Percentiles rank a stretch among this genome's conserved stretches.
Evolutionary conservation across 2,888 invertebrate species (phyloP).

Genomic region (Drosophila limbata): DNA sequence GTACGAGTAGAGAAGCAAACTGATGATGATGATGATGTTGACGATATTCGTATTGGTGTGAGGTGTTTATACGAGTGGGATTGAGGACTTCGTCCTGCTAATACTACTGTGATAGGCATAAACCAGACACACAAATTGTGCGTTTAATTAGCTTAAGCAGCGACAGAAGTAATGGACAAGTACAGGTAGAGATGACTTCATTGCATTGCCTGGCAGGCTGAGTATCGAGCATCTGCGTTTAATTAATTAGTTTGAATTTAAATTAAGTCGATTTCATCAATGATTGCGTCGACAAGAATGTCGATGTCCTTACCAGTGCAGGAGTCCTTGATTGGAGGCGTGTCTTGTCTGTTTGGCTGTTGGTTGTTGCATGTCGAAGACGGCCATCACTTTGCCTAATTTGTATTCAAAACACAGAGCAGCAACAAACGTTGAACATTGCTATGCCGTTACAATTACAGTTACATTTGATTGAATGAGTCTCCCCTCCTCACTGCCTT

Average conservation of each 20-base stretch:
- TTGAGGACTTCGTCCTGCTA: conserved; percentile 28
- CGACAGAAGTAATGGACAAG: conserved; percentile 34
- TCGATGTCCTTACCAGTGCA: conserved; percentile 30
- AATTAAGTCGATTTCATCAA: conserved; percentile 72
- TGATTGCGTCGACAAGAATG: conserved; percentile 59
- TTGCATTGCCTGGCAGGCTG: conserved; percentile 17
- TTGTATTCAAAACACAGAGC: conserved; percentile 72
- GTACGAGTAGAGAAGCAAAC: conserved; percentile 11
- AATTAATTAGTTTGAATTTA: conserved; percentile 83
- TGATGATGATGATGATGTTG: conserved; percentile 7
- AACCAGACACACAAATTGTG: conserved; percentile 50
- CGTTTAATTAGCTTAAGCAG: conserved; percentile 68
- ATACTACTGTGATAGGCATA: conserved; percentile 20
- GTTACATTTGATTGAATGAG: conserved; percentile 76
- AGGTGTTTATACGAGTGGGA: conserved; percentile 39
- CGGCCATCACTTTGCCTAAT: conserved; percentile 73
- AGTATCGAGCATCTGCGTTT: conserved; percentile 43
- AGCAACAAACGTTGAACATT: conserved; percentile 51
- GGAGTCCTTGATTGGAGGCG: conserved; percentile 67
- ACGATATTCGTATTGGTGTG: conserved; percentile 28
- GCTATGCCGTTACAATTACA: conserved; percentile 53
- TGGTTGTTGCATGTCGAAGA: conserved; percentile 49
- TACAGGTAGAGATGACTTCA: conserved; percentile 30
- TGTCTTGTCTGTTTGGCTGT: conserved; percentile 40
- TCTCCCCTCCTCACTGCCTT: conserved; percentile 17